Percentiles rank a stretch among this genome's conserved stretches.
Evolutionary conservation across 2,113 vertebrate species (phyloP).

Genomic region (Siphamia tubifer): DNA sequence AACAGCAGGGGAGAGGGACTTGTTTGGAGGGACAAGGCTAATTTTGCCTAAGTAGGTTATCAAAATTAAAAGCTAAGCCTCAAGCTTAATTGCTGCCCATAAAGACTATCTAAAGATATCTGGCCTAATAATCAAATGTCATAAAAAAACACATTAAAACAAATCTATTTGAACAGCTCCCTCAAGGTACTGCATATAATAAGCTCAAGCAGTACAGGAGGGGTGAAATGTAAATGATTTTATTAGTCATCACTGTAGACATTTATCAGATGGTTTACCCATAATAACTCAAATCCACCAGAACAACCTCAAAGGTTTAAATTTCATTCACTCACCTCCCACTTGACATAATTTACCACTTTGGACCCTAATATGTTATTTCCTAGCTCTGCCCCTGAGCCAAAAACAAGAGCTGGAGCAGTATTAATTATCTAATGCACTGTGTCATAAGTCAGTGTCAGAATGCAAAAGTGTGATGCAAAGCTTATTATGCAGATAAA

Average conservation of each 20-base stretch:
- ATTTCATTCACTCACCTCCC: background rate
- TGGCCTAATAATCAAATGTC: conserved; percentile 54
- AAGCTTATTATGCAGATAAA: background rate
- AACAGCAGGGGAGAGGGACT: background rate
- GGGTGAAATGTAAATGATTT: background rate
- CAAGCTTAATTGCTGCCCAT: conserved; percentile 43
- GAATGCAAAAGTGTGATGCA: background rate
- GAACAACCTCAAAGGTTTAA: background rate
- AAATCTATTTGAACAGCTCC: background rate
- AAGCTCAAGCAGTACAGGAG: background rate
- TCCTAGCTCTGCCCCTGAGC: background rate
- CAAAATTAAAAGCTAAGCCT: conserved; percentile 48
- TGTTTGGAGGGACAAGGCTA: conserved; percentile 23
- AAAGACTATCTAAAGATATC: conserved; percentile 62
- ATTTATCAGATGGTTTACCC: background rate
- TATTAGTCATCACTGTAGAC: background rate
- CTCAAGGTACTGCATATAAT: background rate
- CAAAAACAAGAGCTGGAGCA: background rate
- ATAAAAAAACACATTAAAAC: conserved; percentile 1
- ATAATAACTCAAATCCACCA: background rate
- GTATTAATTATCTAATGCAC: background rate
- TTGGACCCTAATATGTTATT: background rate
- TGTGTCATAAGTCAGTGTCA: background rate
- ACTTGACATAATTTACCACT: background rate
- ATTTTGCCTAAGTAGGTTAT: conserved; percentile 65